Evolutionary conservation across 1,140 invertebrate species (phyloP).

Genomic region (Rhizoglyphus robini): DNA sequence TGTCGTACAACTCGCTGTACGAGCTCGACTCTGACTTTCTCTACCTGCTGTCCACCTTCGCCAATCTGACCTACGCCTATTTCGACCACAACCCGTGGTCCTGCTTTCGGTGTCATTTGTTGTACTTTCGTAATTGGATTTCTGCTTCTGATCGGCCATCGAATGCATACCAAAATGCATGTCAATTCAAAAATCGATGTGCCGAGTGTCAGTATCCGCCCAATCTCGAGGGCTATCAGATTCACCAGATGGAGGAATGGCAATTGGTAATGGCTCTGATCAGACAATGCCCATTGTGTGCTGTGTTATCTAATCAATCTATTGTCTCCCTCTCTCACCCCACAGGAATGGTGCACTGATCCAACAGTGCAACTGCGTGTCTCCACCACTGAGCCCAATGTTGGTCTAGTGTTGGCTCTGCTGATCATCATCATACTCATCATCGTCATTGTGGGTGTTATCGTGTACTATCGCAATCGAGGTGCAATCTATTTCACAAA

Average conservation of each 20-base stretch:
- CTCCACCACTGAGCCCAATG: conserved; percentile 25
- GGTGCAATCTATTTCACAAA: conserved; percentile 56
- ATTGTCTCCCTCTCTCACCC: neutral
- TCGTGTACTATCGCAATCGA: conserved; percentile 41
- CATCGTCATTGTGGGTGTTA: conserved; percentile 29
- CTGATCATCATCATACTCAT: conserved; percentile 32
- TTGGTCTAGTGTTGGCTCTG: conserved; percentile 32
- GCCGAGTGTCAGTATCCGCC: conserved; percentile 25
- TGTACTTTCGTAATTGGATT: conserved; percentile 29
- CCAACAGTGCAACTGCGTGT: conserved; percentile 23
- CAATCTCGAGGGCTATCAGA: conserved; percentile 21
- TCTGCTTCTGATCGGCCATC: conserved; percentile 17
- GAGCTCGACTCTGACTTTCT: neutral
- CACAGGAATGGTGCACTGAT: conserved; percentile 25
- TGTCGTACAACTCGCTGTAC: conserved; percentile 18
- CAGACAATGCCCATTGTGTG: neutral
- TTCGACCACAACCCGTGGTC: conserved; percentile 50
- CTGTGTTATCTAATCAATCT: conserved; percentile 1
- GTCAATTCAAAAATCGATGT: conserved; percentile 23
- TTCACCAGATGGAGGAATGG: conserved; percentile 23
- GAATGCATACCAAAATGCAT: conserved; percentile 24
- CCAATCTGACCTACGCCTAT: conserved; percentile 19
- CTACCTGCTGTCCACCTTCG: neutral
- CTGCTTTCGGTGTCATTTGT: conserved; percentile 46
- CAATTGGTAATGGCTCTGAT: conserved; percentile 11